Base-by-base conservation (phyloP, 2,888 invertebrate species). In the Tachina fera region DNA sequence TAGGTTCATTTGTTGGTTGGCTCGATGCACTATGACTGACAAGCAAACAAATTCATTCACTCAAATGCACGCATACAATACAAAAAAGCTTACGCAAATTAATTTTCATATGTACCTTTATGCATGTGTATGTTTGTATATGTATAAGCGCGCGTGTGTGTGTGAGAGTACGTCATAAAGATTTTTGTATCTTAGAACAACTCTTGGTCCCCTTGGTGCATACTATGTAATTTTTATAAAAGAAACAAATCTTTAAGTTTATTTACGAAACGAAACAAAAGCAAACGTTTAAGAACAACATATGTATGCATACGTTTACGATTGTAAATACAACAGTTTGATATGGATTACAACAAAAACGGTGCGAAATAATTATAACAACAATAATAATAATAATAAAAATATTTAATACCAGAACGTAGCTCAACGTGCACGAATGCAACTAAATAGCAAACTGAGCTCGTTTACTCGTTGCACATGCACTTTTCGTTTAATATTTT, bases 391-490 rank as follows among this genome's bases (percentile, higher is more conserved):
- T 53, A 70, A 41, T 75, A 75, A 86, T 67, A 80, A 72, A 70
- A 70, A 83, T 77, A 53, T 75, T 77, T 76, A 83, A 83, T 83
- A 79, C 80, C 82, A 84, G 87, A 87, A 87, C 87, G 87, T 87
- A 87, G 87, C 88, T 83, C 87, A 88, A 87, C 88, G 88, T 87
- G 87, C 87, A 85, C 88, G 87, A 88, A 84, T 87, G 88, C 88
- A 87, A 83, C 88, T 87, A 79, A 86, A 84, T 87, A 75, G 83
- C 78, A 84, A 85, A 84, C 83, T 87, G 88, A 88, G 88, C 86
- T 86, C 89, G 88, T 88, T 89, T 88, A 87, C 88, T 88, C 91
- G 90, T 90, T 91, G 90, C 90, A 91, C 90, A 91, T 91, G 91
- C 90, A 90, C 88, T 91, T 91, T 90, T 89, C 87, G 87, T 86